Base-by-base conservation (phyloP, 1,140 invertebrate species). In the Hyles euphorbiae region DNA sequence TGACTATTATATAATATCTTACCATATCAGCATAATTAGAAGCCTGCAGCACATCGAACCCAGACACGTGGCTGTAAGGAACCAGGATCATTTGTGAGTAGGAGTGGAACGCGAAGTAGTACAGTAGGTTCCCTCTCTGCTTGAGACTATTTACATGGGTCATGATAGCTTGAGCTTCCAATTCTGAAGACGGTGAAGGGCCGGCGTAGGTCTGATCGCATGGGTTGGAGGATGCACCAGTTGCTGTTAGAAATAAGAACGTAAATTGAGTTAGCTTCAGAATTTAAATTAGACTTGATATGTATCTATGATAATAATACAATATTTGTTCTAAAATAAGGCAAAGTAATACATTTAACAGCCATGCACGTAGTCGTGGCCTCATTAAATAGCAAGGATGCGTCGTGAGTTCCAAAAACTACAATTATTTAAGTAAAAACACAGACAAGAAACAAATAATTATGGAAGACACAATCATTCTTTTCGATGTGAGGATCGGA, bases 181-280 rank as follows among this genome's bases (percentile, higher is more conserved):
- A 94, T 87, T 99, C 98, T 0, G 97, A 98, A 76, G 97, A 98
- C 0, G 96, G 90, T 1, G 85, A 77, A 0, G 93, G 91, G 8
- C 98, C 98, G 22, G 94, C 93, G 79, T 94, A 99, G 0, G 94
- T 96, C 62, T 97, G 94, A 2, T 92, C 91, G 76, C 98, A 99
- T 2, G 96, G 94, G 83, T 97, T 93, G 0, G 90, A 90, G n/a
- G 95, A 96, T 5, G 95, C 93, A 3, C 96, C 96, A 12, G 70
- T 66, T 8, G 77, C 90, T 87, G 75, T 46, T 75, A 89, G 2
- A 40, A 40, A 40, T 40, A 40, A 40, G 1, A 40, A 40, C 2
- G 0, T 40, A 22, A 22, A 1, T 0, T 22, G 22, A 22, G 22
- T 22, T 22, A 2, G 22, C 22, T 22, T 22, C 22, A 22, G 22